Conservation (phyloP, 1,140 invertebrate genomes). For the Mactra quadrangularis region DNA sequence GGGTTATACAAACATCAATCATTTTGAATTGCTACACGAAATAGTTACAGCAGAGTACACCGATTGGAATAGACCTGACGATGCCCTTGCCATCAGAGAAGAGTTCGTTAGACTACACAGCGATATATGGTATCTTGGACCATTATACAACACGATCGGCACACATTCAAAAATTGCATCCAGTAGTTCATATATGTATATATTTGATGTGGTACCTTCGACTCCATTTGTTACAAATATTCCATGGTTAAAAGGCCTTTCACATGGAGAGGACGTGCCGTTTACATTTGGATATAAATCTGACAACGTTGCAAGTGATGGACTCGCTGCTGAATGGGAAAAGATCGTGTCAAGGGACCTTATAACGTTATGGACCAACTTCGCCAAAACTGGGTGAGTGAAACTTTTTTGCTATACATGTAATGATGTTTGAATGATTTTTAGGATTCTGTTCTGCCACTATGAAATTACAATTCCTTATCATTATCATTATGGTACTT, state of each 20-base stretch:
- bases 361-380: conserved; percentile 60
- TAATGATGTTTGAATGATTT: too few species aligned
- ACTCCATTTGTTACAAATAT: conserved; percentile 9
- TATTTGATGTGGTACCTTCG: conserved; percentile 8
- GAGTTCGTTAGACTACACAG: conserved; percentile 3
- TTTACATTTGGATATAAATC: conserved; percentile 41
- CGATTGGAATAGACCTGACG: neutral
- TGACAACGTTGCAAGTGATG: neutral
- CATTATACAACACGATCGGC: neutral
- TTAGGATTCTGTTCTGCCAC: too few species aligned
- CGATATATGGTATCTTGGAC: conserved; percentile 2
- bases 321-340: conserved; percentile 15
- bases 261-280: conserved; percentile 49
- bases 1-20: neutral
- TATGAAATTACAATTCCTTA: too few species aligned
- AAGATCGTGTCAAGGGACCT: conserved; percentile 24
- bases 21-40: neutral
- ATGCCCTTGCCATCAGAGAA: conserved; percentile 1
- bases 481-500: too few species aligned
- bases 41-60: conserved; percentile 20
- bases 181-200: conserved; percentile 7
- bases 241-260: conserved; percentile 41
- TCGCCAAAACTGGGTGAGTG: conserved; percentile 64
- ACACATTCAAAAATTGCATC: neutral
- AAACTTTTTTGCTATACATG: neutral